Evolutionary conservation across 1,140 invertebrate genomes (phyloP).

Genomic region (Tetramorium simillimum): DNA sequence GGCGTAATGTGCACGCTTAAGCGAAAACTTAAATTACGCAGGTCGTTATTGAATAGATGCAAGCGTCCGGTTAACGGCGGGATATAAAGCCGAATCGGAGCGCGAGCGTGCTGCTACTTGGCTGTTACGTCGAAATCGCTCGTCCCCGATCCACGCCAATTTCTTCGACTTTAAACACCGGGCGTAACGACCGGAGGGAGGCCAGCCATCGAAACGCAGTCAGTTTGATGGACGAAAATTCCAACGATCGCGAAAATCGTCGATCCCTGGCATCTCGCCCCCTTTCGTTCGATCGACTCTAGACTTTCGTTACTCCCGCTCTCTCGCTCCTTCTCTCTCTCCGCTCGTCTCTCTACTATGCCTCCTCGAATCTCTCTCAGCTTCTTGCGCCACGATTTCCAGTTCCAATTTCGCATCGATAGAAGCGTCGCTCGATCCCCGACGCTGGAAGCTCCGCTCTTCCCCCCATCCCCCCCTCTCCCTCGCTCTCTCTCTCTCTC

Average conservation of each 20-base stretch:
- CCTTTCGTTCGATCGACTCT: constrained; percentile 20
- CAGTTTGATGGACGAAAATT: constrained; percentile 59
- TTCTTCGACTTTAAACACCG: constrained; percentile 59
- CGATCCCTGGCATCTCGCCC: constrained; percentile 47
- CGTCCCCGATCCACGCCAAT: constrained; percentile 49
- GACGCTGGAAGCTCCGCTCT: constrained; percentile 57
- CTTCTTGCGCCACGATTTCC: constrained; percentile 71
- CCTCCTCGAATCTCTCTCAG: constrained; percentile 12
- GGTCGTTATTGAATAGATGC: constrained; percentile 54
- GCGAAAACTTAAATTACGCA: constrained; percentile 57
- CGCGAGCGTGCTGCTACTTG: constrained; percentile 36
- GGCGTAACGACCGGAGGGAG: constrained; percentile 35
- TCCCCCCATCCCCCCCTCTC: background rate
- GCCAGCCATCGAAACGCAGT: constrained; percentile 47
- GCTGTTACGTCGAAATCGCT: constrained; percentile 44
- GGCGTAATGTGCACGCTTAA: constrained; percentile 41
- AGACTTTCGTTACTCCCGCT: constrained; percentile 27
- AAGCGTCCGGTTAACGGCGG: constrained; percentile 34
- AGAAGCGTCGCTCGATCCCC: constrained; percentile 65
- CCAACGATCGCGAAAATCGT: constrained; percentile 55
- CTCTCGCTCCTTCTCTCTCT: background rate
- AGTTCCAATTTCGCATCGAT: constrained; percentile 73
- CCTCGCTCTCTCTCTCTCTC: background rate
- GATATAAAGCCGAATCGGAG: constrained; percentile 36
- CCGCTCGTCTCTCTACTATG: background rate